Conservation (phyloP, 2,797 vertebrate genomes). For the Pseudochromis fuscus region DNA sequence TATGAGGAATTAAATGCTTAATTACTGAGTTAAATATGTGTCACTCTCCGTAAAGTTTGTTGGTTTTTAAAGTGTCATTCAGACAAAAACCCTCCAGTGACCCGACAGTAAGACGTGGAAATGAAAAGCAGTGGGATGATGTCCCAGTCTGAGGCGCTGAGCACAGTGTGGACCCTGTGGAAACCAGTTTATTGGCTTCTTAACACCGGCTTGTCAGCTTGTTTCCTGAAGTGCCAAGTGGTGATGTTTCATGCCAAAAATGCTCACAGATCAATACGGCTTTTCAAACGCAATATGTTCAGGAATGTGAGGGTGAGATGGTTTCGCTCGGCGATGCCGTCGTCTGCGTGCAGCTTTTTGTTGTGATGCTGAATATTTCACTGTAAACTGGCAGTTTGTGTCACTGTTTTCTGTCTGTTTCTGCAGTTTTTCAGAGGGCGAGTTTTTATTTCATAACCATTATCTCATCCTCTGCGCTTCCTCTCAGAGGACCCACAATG, state of each 20-base stretch:
- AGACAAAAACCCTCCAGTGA: background rate
- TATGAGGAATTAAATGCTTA: no score
- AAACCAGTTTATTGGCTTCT: constrained; percentile 54
- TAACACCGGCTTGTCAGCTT: constrained; percentile 43
- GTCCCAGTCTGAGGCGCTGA: constrained; percentile 2
- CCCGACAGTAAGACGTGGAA: constrained; percentile 26
- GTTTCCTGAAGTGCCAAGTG: constrained; percentile 42
- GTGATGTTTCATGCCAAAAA: constrained; percentile 51
- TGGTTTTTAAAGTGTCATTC: background rate
- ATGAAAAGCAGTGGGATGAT: constrained; percentile 38
- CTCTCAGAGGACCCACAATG: constrained; percentile 50
- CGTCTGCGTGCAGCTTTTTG: constrained; percentile 13
- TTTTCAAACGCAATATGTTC: constrained; percentile 39
- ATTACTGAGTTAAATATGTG: no score
- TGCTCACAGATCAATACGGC: constrained; percentile 40
- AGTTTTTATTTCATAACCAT: constrained; percentile 66
- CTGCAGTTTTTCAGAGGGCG: constrained; percentile 47
- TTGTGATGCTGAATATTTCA: constrained; percentile 48
- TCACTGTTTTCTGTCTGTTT: constrained; percentile 40
- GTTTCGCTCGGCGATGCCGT: background rate
- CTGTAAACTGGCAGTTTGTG: constrained; percentile 51
- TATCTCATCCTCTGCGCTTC: constrained; percentile 52
- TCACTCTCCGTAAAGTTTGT: background rate
- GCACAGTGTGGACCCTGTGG: constrained; percentile 8
- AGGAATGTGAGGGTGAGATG: background rate